Conservation (phyloP, 2,888 invertebrate species). For the Mayetiola destructor region DNA sequence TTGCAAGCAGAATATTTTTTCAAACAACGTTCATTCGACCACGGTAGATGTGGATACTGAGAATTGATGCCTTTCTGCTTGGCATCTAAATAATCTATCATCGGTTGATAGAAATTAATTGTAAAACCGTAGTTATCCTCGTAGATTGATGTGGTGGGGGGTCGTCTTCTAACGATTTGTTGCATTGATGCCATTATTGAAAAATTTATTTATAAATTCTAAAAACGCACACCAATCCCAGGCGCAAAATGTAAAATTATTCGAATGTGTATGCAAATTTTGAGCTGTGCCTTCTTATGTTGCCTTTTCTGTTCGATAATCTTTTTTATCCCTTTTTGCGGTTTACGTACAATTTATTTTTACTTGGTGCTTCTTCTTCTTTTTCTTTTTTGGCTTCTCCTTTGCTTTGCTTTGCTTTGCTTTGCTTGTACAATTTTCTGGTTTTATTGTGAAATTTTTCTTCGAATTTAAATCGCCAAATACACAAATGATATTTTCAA, state of each 20-base stretch:
- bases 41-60: constrained; percentile 50
- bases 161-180: constrained; percentile 11
- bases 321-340: not conserved
- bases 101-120: constrained; percentile 73
- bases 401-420: not conserved
- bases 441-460: not conserved
- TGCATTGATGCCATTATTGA: constrained; percentile 7
- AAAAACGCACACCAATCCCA: constrained; percentile 5
- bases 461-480: not conserved
- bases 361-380: not conserved
- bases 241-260: no score
- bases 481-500: not conserved
- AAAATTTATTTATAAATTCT: constrained; percentile 14
- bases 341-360: not conserved
- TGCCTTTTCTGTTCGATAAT: not conserved
- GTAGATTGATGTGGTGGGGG: constrained; percentile 53
- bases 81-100: constrained; percentile 69
- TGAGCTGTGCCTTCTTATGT: not conserved
- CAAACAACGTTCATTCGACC: constrained; percentile 54
- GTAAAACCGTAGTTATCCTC: constrained; percentile 73
- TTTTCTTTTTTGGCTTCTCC: not conserved
- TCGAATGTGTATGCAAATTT: not conserved
- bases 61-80: constrained; percentile 39
- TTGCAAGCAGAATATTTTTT: constrained; percentile 51
- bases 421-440: not conserved